Conservation (phyloP, 2,113 vertebrate species). For the Prionailurus bengalensis region DNA sequence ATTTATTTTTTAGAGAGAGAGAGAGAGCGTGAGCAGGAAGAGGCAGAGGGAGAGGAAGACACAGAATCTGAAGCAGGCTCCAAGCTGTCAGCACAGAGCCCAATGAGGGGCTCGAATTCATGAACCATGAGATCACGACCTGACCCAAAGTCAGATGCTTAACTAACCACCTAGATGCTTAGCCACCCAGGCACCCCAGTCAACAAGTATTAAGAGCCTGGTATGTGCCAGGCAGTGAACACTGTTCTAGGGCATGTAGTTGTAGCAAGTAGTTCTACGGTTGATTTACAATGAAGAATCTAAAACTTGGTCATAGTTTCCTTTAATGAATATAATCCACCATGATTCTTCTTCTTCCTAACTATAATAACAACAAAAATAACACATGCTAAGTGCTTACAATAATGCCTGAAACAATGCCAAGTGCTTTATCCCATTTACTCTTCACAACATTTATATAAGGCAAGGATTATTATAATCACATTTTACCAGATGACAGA, state of each 20-base stretch:
- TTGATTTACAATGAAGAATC: neutral
- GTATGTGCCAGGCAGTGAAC: neutral
- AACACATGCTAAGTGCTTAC: neutral
- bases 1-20: no score
- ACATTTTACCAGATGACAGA: conserved; percentile 30
- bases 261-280: neutral
- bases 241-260: neutral
- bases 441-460: neutral
- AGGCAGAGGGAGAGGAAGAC: no score
- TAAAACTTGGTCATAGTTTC: conserved; percentile 8
- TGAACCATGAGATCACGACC: no score
- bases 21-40: no score
- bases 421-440: neutral
- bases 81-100: no score
- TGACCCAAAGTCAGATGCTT: no score
- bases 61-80: no score
- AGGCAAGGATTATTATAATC: neutral
- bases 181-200: neutral
- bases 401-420: neutral
- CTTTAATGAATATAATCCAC: neutral
- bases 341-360: conserved; percentile 12
- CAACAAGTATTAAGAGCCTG: neutral
- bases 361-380: neutral
- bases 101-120: no score
- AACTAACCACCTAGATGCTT: no score